These are phyloP conservation scores for Uloborus diversus DNA, from an alignment of 1,140 invertebrate species.

Conservation along the genomic window DNA sequence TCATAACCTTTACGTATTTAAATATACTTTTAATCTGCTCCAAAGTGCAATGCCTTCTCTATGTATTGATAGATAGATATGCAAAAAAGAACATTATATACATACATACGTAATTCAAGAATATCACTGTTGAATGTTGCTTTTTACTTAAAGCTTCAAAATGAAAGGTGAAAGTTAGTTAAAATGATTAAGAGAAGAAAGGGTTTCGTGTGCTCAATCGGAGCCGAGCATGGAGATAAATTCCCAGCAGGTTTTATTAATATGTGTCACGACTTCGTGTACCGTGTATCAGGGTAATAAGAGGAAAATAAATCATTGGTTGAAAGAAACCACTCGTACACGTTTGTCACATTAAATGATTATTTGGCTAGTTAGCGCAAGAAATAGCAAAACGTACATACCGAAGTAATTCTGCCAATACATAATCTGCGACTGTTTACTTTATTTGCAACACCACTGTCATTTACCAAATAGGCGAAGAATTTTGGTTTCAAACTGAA, in stretches of 20 bases:
- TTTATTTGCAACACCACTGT: neutral
- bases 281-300: constrained; percentile 14
- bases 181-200: neutral
- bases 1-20: too few species aligned
- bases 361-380: constrained; percentile 8
- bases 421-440: constrained; percentile 2
- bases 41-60: neutral
- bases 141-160: too few species aligned
- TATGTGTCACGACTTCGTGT: constrained; percentile 32
- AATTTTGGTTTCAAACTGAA: neutral
- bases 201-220: neutral
- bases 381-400: neutral
- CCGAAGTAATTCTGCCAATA: neutral
- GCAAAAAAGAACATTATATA: neutral
- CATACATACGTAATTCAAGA: neutral
- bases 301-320: neutral
- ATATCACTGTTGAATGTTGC: neutral
- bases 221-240: neutral
- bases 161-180: too few species aligned
- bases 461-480: neutral
- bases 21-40: neutral
- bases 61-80: neutral
- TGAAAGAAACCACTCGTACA: constrained; percentile 20
- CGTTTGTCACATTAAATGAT: constrained; percentile 39
- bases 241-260: constrained; percentile 30